phyloP scores from a whole-genome alignment of 2,888 invertebrate genomes.

The Stratiomys singularior region DNA sequence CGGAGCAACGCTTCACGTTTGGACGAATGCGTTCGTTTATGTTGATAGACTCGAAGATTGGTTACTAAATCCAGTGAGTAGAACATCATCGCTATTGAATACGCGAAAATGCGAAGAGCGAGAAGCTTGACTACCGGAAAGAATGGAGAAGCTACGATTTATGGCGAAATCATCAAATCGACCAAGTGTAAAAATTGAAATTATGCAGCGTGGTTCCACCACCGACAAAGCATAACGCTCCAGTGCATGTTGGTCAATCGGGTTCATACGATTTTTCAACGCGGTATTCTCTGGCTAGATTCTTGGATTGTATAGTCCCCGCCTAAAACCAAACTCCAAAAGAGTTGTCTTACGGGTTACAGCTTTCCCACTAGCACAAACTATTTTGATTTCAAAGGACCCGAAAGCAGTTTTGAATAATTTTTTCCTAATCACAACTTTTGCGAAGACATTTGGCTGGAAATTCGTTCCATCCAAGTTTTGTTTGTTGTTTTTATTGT shows the following conservation, averaged over 20 bases:
- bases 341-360: no score
- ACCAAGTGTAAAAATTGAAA: slow-evolving; percentile 20
- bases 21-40: neutral
- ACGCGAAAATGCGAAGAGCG: neutral
- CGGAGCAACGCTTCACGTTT: neutral
- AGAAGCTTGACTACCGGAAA: neutral
- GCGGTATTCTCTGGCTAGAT: no score
- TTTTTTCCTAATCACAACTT: no score
- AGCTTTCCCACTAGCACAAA: no score
- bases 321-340: no score
- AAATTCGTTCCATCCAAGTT: no score
- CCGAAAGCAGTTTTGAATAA: no score
- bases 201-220: slow-evolving; percentile 3
- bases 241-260: neutral
- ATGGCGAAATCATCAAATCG: neutral
- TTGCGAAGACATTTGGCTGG: no score
- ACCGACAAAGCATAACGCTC: neutral
- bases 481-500: no score
- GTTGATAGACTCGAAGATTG: neutral
- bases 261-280: no score
- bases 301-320: no score
- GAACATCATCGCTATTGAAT: slow-evolving; percentile 8
- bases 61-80: neutral
- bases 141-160: slow-evolving; percentile 2
- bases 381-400: no score